phyloP scores from a whole-genome alignment of 2,797 vertebrate genomes.

The Psittacula echo region DNA sequence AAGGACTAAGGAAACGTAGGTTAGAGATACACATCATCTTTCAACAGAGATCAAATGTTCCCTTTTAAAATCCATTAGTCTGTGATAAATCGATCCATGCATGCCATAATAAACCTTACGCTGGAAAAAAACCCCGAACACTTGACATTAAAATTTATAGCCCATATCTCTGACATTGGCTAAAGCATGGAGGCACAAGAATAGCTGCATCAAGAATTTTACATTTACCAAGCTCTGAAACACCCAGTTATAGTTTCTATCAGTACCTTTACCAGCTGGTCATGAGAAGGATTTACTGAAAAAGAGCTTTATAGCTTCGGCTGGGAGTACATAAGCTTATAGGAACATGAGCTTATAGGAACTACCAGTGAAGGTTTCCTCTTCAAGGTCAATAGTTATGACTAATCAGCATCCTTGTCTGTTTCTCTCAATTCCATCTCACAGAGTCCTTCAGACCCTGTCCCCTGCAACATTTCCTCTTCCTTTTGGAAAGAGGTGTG shows the following conservation, averaged over 20 bases:
- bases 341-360: background rate
- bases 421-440: background rate
- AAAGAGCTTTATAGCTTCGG: background rate
- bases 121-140: background rate
- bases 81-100: background rate
- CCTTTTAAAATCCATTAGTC: background rate
- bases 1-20: background rate
- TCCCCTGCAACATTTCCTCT: background rate
- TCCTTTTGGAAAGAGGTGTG: background rate
- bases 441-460: background rate
- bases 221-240: background rate
- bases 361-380: background rate
- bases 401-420: background rate
- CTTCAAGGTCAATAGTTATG: background rate
- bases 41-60: background rate
- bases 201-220: background rate
- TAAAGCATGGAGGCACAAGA: background rate
- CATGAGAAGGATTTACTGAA: background rate
- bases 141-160: background rate
- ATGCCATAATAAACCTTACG: background rate
- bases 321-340: background rate
- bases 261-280: background rate
- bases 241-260: background rate
- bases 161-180: background rate
- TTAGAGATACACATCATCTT: background rate